phyloP scores from a whole-genome alignment of 1,140 invertebrate species.

The Popillia japonica region DNA sequence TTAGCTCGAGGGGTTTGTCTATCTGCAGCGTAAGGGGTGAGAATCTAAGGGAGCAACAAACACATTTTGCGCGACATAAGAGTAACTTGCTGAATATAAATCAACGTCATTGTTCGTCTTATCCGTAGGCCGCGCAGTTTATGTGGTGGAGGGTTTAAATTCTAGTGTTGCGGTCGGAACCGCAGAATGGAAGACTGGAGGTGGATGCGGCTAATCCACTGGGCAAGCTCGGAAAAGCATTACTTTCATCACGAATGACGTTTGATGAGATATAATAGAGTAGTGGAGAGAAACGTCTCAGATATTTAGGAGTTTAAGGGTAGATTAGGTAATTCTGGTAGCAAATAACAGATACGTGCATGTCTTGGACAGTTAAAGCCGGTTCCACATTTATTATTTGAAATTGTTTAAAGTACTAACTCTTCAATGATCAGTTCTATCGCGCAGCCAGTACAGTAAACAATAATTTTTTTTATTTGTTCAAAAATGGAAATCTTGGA shows the following conservation, averaged over 20 bases:
- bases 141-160: slow-evolving; percentile 7
- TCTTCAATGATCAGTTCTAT: too few species aligned
- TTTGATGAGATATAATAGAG: background rate
- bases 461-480: too few species aligned
- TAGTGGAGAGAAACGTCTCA: background rate
- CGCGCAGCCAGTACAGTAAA: too few species aligned
- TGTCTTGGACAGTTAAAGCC: too few species aligned
- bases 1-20: background rate
- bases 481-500: too few species aligned
- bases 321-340: background rate
- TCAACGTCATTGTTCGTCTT: slow-evolving; percentile 49
- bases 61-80: slow-evolving; percentile 47
- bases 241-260: background rate
- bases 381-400: too few species aligned
- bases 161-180: background rate
- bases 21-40: slow-evolving; percentile 36
- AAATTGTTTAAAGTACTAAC: too few species aligned
- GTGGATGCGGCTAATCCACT: slow-evolving; percentile 13
- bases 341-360: background rate
- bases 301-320: background rate
- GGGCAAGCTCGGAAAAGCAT: slow-evolving; percentile 9
- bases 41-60: slow-evolving; percentile 41
- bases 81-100: slow-evolving; percentile 52
- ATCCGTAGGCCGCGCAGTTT: background rate
- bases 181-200: background rate